Base-by-base conservation (phyloP, 2,113 vertebrate genomes). In the Ailuropoda melanoleuca region DNA sequence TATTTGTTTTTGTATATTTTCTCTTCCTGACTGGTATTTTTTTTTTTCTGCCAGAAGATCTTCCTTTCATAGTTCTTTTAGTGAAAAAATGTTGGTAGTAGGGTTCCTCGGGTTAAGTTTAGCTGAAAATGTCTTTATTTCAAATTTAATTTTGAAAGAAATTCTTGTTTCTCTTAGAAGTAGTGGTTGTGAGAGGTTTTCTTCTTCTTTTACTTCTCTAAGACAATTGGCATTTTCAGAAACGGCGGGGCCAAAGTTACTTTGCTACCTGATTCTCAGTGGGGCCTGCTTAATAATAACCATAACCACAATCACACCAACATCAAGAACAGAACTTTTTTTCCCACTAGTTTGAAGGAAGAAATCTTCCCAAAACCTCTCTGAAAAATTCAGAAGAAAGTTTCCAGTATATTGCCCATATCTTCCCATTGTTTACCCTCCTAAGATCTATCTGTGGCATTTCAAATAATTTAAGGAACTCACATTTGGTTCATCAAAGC, bases 221-320 rank as follows among this genome's bases (percentile, higher is more conserved):
- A 34, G 26, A 43, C 2, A 39, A 12, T 31, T 29, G 64, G 14
- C 18, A 3, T 58, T 75, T 31, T 29, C 24, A n/a, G 39, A 19
- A 1, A 26, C 0, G 23, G 17, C 6, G 18, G 8, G 19, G 4
- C 10, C 53, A 72, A 37, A 46, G 12, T 8, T 24, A 58, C 3
- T 31, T 50, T 55, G 5, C 46, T 31, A 2, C 18, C 39, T 62
- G 43, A 56, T n/a, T 80, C 43, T 29, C 1, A 48, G 2, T 8
- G 48, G 43, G 18, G 1, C 8, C 10, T 46, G 34, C 46, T 53
- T 6, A 75, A 24, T 4, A 48, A 39, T 3, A 55, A 2, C 46
- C 31, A 29, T 46, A 26, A 14, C 43, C 34, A 29, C 23, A 13
- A 19, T 34, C 34, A 66, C 66, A 21, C 6, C 34, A 48, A 53